Evolutionary conservation across 2,888 invertebrate genomes (phyloP).

Genomic region (Polydrusus tereticollis): DNA sequence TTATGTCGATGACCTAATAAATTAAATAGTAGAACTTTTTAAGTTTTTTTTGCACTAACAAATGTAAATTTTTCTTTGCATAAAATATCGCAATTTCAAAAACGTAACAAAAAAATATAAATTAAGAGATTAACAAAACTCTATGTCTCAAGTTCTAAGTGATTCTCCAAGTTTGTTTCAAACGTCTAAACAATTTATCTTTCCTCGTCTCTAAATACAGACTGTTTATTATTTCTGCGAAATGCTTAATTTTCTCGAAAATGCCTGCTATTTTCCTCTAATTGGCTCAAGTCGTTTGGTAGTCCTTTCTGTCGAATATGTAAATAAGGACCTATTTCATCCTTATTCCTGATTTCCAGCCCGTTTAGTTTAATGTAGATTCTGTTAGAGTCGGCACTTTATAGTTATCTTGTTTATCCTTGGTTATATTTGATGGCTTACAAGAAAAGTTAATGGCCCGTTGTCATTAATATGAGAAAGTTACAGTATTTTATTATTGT

Average conservation of each 20-base stretch:
- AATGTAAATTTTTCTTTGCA: neutral
- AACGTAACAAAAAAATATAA: conserved; percentile 2
- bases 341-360: conserved; percentile 18
- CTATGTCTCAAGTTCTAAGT: neutral
- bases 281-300: conserved; percentile 23
- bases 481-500: too few species aligned
- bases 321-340: conserved; percentile 23
- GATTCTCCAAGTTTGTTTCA: conserved; percentile 14
- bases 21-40: too few species aligned
- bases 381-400: conserved; percentile 7
- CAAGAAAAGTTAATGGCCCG: conserved; percentile 9
- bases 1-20: too few species aligned
- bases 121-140: conserved; percentile 11
- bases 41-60: too few species aligned
- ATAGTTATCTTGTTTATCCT: conserved; percentile 21
- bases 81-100: neutral
- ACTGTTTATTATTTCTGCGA: conserved; percentile 17
- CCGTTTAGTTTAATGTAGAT: conserved; percentile 26
- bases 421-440: conserved; percentile 6
- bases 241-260: conserved; percentile 23
- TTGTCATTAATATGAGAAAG: too few species aligned
- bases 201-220: conserved; percentile 8
- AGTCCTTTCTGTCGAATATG: conserved; percentile 24
- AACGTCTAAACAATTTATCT: conserved; percentile 21
- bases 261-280: conserved; percentile 22